Percentiles rank a stretch among this genome's conserved stretches.
Evolutionary conservation across 2,888 invertebrate genomes (phyloP).

Genomic region (Deroplatys truncata): DNA sequence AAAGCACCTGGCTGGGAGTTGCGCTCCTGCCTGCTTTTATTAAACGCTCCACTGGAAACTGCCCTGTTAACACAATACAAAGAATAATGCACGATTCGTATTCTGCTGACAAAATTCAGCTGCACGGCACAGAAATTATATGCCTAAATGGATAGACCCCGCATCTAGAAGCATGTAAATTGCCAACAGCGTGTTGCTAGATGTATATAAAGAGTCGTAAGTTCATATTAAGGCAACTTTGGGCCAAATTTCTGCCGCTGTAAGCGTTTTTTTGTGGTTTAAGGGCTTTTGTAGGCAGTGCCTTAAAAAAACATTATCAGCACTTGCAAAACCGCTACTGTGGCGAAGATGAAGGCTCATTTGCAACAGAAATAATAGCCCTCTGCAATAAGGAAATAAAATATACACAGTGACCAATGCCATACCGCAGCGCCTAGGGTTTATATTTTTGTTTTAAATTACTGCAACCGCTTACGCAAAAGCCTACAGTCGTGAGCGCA

Average conservation of each 20-base stretch:
- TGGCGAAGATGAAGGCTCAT: neutral
- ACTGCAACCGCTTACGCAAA: too few relatives aligned
- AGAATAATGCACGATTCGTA: neutral
- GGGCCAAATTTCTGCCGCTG: neutral
- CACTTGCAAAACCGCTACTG: neutral
- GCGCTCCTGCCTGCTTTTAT: neutral
- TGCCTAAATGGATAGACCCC: neutral
- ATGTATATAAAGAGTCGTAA: neutral
- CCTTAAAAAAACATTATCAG: neutral
- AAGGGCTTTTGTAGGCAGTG: neutral
- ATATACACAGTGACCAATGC: too few relatives aligned
- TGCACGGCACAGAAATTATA: neutral
- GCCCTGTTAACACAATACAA: neutral
- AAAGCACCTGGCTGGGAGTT: neutral
- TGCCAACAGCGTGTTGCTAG: neutral
- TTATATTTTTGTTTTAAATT: too few relatives aligned
- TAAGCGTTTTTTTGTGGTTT: neutral
- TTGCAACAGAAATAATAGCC: neutral
- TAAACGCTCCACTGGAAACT: neutral
- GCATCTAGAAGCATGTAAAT: neutral
- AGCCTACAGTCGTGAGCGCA: too few relatives aligned
- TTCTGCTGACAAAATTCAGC: neutral
- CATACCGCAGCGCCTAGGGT: too few relatives aligned
- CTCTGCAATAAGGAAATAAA: neutral
- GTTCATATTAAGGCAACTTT: neutral